Conservation (phyloP, 2,797 vertebrate genomes). For the Lagorchestes hirsutus region DNA sequence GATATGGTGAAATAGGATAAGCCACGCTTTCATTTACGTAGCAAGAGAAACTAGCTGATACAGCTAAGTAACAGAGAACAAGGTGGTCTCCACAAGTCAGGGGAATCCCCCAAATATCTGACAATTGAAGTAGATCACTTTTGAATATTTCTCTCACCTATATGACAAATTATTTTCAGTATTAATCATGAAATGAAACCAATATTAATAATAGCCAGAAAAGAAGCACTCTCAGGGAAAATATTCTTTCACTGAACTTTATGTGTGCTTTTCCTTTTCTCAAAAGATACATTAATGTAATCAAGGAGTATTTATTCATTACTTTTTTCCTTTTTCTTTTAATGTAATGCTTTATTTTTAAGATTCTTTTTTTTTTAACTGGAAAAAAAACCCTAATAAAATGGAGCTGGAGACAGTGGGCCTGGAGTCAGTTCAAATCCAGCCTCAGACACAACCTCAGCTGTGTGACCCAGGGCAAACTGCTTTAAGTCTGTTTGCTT, state of each 20-base stretch:
- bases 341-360: constrained; percentile 4
- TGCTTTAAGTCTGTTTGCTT: neutral
- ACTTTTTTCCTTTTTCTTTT: neutral
- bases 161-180: neutral
- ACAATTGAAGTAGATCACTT: neutral
- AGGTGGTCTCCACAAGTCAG: neutral
- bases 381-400: neutral
- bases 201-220: neutral
- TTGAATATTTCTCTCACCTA: neutral
- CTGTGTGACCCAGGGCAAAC: neutral
- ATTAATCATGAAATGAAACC: constrained; percentile 10
- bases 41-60: neutral
- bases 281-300: constrained; percentile 1
- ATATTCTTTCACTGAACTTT: neutral
- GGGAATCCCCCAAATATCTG: fast-evolving
- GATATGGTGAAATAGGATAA: neutral
- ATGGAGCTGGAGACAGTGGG: neutral
- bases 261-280: neutral
- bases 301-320: constrained; percentile 2
- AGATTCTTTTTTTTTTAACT: neutral
- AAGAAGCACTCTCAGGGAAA: neutral
- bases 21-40: neutral
- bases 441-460: neutral
- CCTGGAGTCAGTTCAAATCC: neutral
- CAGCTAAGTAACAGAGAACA: neutral